Evolutionary conservation across 2,888 invertebrate genomes (phyloP).

Genomic region (Willowsia nigromaculata): DNA sequence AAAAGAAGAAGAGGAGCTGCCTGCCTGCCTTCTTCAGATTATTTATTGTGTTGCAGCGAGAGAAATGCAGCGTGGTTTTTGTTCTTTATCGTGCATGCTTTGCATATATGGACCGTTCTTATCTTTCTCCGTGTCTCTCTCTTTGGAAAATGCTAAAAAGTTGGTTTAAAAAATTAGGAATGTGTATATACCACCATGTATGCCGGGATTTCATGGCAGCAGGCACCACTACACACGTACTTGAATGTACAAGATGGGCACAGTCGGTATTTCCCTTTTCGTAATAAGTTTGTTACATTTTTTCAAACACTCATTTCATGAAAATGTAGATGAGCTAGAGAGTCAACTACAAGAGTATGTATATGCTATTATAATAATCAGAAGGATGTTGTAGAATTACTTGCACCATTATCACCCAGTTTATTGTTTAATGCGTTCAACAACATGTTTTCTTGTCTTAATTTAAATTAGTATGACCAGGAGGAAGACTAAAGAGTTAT

Average conservation of each 20-base stretch:
- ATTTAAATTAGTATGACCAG: conserved; percentile 64
- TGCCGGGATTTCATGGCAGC: background rate
- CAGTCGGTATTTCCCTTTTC: conserved; percentile 18
- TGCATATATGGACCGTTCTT: conserved; percentile 42
- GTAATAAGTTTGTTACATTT: conserved; percentile 12
- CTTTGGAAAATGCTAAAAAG: conserved; percentile 20
- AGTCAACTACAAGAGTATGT: background rate
- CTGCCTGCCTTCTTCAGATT: conserved; percentile 30
- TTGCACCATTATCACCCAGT: conserved; percentile 58
- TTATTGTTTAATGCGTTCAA: conserved; percentile 68
- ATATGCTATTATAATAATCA: conserved; percentile 15
- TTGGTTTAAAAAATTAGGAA: conserved; percentile 18
- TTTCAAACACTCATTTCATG: background rate
- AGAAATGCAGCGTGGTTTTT: conserved; percentile 40
- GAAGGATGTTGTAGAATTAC: conserved; percentile 47
- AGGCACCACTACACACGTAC: conserved; percentile 14
- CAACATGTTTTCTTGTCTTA: conserved; percentile 72
- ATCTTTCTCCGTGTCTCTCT: background rate
- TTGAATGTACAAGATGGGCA: background rate
- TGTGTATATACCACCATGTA: background rate
- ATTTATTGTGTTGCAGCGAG: conserved; percentile 43
- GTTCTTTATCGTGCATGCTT: conserved; percentile 31
- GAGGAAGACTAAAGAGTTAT: background rate
- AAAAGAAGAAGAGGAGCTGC: background rate
- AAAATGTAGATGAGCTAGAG: no score